Conservation (phyloP, 2,113 vertebrate species). For the Bubo scandiacus region DNA sequence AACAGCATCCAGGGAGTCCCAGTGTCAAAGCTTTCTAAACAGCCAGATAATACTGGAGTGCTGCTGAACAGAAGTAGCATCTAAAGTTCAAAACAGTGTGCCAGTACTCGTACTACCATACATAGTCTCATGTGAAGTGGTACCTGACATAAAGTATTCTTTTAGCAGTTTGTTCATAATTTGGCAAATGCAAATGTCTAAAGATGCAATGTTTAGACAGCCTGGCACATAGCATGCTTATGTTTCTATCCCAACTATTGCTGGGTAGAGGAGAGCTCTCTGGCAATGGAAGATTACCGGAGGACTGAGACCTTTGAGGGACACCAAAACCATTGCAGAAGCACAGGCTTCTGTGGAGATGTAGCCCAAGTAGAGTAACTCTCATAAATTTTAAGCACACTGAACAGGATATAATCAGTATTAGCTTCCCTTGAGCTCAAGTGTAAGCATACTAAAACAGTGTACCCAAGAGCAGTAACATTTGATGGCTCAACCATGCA, state of each 20-base stretch:
- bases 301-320: background rate
- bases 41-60: background rate
- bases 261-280: background rate
- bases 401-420: background rate
- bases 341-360: background rate
- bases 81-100: background rate
- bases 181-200: background rate
- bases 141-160: background rate
- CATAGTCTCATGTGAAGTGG: background rate
- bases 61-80: background rate
- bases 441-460: background rate
- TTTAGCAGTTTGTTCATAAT: background rate
- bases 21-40: background rate
- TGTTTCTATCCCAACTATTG: accelerated
- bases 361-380: background rate
- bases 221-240: background rate
- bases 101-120: accelerated
- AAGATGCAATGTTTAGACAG: background rate
- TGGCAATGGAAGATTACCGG: background rate
- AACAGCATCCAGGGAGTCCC: background rate
- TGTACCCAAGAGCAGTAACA: background rate
- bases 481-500: background rate
- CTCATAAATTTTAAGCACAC: background rate
- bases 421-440: background rate
- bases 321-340: background rate